Percentiles rank a stretch among this genome's conserved stretches.
These are phyloP conservation scores for Dasyurus viverrinus DNA, from an alignment of 2,113 vertebrate genomes.

Conservation along the genomic window DNA sequence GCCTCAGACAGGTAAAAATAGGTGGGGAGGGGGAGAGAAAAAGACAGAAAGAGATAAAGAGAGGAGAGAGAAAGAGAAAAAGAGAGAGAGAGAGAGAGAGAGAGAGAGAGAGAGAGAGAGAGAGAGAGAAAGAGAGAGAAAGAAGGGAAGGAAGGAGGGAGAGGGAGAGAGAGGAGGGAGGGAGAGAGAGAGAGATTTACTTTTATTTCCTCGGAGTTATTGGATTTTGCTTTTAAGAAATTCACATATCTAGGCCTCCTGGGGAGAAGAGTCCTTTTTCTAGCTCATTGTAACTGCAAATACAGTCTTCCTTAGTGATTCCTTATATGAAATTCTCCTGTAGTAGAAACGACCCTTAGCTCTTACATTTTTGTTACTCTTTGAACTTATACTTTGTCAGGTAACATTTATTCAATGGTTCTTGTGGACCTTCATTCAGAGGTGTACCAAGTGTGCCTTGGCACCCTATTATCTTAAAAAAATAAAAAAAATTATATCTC, in stretches of 20 bases:
- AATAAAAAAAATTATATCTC: neutral
- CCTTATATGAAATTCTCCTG: neutral
- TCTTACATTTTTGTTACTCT: neutral
- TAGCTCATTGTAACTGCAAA: neutral
- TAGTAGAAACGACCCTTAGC: neutral
- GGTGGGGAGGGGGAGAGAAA: neutral
- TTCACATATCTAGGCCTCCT: conserved; percentile 8
- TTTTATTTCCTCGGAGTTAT: conserved; percentile 41
- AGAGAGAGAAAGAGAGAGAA: conserved; percentile 19
- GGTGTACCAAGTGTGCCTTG: neutral
- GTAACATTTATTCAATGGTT: neutral
- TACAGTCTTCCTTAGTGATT: neutral
- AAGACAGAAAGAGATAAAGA: neutral
- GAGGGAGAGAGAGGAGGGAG: neutral
- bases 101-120: conserved; percentile 6
- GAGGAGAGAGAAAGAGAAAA: neutral
- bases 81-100: conserved; percentile 27
- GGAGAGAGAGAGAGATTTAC: neutral
- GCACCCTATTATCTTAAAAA: neutral
- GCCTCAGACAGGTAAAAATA: conserved; percentile 60
- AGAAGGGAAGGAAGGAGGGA: too few species aligned
- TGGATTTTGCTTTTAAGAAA: conserved; percentile 29
- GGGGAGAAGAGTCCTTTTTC: neutral
- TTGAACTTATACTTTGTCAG: neutral
- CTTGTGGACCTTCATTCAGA: neutral